These are phyloP conservation scores for Enteromius viviparus DNA, from an alignment of 2,797 vertebrate genomes.

Conservation along the genomic window DNA sequence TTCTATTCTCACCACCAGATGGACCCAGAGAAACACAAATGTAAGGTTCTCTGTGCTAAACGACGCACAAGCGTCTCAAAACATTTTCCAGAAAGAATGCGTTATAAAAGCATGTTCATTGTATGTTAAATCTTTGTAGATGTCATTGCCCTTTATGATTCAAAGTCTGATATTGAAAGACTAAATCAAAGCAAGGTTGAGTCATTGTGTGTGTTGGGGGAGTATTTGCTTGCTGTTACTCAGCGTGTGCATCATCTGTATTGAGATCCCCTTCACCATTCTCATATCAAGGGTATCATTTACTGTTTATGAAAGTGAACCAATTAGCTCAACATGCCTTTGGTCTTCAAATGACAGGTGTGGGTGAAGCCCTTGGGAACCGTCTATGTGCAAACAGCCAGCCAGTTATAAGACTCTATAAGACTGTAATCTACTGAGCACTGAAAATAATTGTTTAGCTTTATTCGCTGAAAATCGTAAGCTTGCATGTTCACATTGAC, in stretches of 20 bases:
- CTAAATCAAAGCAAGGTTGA: neutral
- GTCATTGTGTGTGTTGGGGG: neutral
- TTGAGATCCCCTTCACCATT: neutral
- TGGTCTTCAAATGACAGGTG: slow-evolving; percentile 27
- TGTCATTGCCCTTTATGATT: neutral
- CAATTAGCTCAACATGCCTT: slow-evolving; percentile 8
- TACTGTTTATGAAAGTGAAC: neutral
- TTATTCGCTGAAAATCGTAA: neutral
- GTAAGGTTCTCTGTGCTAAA: neutral
- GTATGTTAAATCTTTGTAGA: neutral
- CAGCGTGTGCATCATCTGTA: neutral
- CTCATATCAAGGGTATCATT: slow-evolving; percentile 1
- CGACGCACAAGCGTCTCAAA: neutral
- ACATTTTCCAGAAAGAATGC: neutral
- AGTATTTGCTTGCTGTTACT: neutral
- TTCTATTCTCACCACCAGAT: slow-evolving; percentile 49
- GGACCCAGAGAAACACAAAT: slow-evolving; percentile 37
- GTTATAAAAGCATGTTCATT: neutral
- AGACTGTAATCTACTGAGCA: neutral
- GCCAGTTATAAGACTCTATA: neutral
- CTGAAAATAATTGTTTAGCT: slow-evolving; percentile 3
- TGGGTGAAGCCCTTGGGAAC: neutral
- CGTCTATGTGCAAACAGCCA: neutral
- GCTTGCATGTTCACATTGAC: neutral
- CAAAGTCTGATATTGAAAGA: slow-evolving; percentile 3